A percentile compares a stretch with the other conserved stretches of the same genome.
Evolutionary conservation across 2,113 vertebrate species (phyloP).

Genomic region (Condylura cristata): DNA sequence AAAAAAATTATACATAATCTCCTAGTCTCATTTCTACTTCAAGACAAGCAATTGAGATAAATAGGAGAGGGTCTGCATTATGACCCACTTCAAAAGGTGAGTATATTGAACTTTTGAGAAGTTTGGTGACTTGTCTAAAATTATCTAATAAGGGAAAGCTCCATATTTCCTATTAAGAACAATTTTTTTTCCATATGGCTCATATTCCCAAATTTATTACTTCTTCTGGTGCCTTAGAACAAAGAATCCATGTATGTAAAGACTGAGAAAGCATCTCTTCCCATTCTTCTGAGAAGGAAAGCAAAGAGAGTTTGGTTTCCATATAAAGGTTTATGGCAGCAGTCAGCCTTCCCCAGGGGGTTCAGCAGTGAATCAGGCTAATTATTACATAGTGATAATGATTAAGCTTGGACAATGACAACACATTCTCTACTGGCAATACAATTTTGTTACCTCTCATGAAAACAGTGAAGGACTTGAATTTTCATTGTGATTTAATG

Average conservation of each 20-base stretch:
- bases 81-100: not conserved
- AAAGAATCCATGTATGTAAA: not conserved
- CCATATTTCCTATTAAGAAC: not conserved
- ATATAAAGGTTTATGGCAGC: not conserved
- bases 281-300: not conserved
- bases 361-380: not conserved
- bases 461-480: not conserved
- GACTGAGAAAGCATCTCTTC: not conserved
- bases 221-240: not conserved
- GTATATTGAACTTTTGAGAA: not conserved
- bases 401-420: not conserved
- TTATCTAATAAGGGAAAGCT: not conserved
- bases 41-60: not conserved
- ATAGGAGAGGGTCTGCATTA: not conserved
- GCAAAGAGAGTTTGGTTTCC: not conserved
- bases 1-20: not conserved
- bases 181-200: not conserved
- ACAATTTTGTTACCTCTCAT: not conserved
- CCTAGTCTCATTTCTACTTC: not conserved
- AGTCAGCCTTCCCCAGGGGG: not conserved
- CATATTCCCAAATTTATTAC: not conserved
- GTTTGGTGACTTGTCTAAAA: not conserved
- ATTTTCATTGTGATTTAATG: slow-evolving; percentile 43
- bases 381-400: no score
- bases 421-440: not conserved